A percentile compares a stretch with the other conserved stretches of the same genome.
Evolutionary conservation across 2,113 vertebrate genomes (phyloP).

Genomic region (Chrysochloris asiatica): DNA sequence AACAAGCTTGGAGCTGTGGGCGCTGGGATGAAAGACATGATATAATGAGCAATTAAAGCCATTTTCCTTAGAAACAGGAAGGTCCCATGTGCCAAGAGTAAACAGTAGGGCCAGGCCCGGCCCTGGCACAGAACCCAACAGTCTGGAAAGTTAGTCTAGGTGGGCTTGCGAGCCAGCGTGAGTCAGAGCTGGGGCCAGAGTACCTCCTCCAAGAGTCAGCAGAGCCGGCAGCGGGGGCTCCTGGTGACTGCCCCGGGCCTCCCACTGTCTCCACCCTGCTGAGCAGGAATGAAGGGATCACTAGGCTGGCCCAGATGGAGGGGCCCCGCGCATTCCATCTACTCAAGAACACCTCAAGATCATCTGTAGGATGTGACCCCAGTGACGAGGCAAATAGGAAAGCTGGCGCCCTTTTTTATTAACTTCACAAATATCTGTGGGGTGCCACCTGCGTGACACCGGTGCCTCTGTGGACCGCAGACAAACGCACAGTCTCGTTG

Average conservation of each 20-base stretch:
- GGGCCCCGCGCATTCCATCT: background rate
- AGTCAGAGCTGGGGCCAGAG: background rate
- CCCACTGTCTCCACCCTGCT: background rate
- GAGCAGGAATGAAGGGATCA: background rate
- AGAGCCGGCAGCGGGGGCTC: background rate
- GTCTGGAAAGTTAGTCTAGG: background rate
- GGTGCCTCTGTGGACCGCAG: background rate
- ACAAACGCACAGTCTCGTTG: fast-evolving
- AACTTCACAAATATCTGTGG: background rate
- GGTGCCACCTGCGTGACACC: background rate
- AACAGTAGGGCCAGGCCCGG: background rate
- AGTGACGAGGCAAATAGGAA: background rate
- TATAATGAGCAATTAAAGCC: conserved; percentile 64
- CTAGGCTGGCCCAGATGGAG: background rate
- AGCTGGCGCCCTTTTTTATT: background rate
- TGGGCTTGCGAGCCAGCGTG: conserved; percentile 22
- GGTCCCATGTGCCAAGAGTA: conserved; percentile 55
- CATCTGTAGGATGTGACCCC: background rate
- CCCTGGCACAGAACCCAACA: background rate
- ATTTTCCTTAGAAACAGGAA: conserved; percentile 68
- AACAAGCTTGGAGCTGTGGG: conserved; percentile 36
- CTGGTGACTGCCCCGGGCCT: background rate
- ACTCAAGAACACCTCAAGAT: background rate
- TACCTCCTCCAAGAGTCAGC: background rate
- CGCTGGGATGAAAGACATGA: conserved; percentile 58